These are phyloP conservation scores for Gasterosteus nipponicus DNA, from an alignment of 2,113 vertebrate species.

Conservation along the genomic window DNA sequence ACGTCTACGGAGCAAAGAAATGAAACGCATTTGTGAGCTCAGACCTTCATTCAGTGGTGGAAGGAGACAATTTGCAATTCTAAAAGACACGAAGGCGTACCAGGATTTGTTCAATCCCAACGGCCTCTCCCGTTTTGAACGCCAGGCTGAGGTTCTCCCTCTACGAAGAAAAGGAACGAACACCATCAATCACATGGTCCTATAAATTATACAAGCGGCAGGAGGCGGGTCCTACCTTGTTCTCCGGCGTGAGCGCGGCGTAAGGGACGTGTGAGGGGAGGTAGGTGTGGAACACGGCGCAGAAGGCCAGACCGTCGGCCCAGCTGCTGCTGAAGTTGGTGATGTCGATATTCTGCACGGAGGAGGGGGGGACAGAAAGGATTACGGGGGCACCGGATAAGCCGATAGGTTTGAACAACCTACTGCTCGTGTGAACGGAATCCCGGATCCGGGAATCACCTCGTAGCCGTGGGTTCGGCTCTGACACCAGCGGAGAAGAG, in stretches of 20 bases:
- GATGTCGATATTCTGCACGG: conserved; percentile 82
- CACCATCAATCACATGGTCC: not conserved
- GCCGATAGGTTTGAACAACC: not conserved
- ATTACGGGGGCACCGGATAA: not conserved
- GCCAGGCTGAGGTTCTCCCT: conserved; percentile 81
- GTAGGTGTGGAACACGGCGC: conserved; percentile 84
- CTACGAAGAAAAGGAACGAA: conserved; percentile 54
- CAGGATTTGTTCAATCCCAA: conserved; percentile 77
- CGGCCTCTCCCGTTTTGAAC: conserved; percentile 79
- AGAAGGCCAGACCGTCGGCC: conserved; percentile 84
- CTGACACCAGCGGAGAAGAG: conserved; percentile 85
- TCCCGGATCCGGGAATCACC: conserved; percentile 58
- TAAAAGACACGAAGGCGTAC: conserved; percentile 56
- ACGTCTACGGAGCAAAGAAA: conserved; percentile 67
- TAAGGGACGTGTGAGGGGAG: conserved; percentile 83
- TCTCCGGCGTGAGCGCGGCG: conserved; percentile 73
- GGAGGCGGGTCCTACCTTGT: conserved; percentile 72
- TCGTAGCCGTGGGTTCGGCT: conserved; percentile 83
- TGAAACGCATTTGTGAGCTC: not conserved
- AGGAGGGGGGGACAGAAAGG: not conserved
- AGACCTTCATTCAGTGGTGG: not conserved
- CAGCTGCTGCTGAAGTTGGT: conserved; percentile 88
- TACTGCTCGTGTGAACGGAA: not conserved
- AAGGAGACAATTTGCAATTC: not conserved
- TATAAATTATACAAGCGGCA: not conserved